phyloP scores from a whole-genome alignment of 2,797 vertebrate genomes.

The Enteromius mattozi region DNA sequence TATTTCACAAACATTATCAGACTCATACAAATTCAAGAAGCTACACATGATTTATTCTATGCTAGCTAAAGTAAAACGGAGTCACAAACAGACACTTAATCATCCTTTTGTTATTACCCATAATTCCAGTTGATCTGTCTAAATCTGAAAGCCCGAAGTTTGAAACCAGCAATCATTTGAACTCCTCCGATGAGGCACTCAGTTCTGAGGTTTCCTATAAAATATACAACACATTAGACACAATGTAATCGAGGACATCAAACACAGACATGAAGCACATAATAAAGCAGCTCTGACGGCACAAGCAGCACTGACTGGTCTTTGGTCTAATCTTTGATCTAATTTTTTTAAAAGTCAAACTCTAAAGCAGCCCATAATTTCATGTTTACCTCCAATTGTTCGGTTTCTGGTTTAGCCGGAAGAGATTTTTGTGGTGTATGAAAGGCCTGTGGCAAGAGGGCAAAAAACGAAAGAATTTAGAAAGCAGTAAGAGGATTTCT shows the following conservation, averaged over 20 bases:
- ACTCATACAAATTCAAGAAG: conserved; percentile 16
- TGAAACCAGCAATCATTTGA: conserved; percentile 55
- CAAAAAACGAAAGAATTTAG: background rate
- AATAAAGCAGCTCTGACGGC: conserved; percentile 27
- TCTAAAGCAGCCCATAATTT: background rate
- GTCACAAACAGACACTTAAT: conserved; percentile 35
- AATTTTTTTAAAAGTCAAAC: background rate
- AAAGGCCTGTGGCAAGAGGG: conserved; percentile 65
- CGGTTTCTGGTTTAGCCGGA: conserved; percentile 67
- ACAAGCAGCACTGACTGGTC: background rate
- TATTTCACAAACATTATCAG: conserved; percentile 19
- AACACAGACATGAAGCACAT: conserved; percentile 32
- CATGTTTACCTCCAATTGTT: conserved; percentile 64
- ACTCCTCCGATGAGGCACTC: conserved; percentile 44
- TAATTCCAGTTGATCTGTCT: conserved; percentile 19
- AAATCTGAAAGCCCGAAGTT: background rate
- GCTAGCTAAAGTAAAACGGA: background rate
- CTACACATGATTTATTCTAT: conserved; percentile 35
- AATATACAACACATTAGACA: conserved; percentile 51
- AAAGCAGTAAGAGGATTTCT: conserved; percentile 24
- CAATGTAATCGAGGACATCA: background rate
- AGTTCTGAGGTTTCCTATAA: conserved; percentile 56
- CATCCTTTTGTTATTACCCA: conserved; percentile 17
- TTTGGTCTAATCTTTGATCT: conserved; percentile 9
- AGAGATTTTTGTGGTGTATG: conserved; percentile 75